These are phyloP conservation scores for Xenopus tropicalis DNA, from an alignment of 2,113 vertebrate genomes.

Conservation along the genomic window UCB_Xtro_10.0 CM004443.2:185989001-185989500, in stretches of 20 bases:
- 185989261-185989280: constrained; percentile 10
- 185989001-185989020: too few species aligned
- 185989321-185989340: constrained; percentile 6
- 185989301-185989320: neutral
- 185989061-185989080: neutral
- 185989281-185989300: constrained; percentile 17
- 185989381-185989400: neutral
- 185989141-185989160: constrained; percentile 20
- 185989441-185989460: too few species aligned
- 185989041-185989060: neutral
- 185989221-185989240: constrained; percentile 2
- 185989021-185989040: too few species aligned
- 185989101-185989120: too few species aligned
- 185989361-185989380: constrained; percentile 6
- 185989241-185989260: constrained; percentile 2
- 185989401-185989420: constrained; percentile 6
- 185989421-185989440: constrained; percentile 13
- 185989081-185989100: neutral
- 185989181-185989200: constrained; percentile 24
- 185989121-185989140: neutral
- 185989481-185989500: too few species aligned
- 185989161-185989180: constrained; percentile 23
- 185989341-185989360: constrained; percentile 6
- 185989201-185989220: constrained; percentile 10
- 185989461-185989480: too few species aligned